Percentiles rank a stretch among this genome's conserved stretches.
phyloP scores from a whole-genome alignment of 2,888 invertebrate genomes.

The Hedychridium roseum region DNA sequence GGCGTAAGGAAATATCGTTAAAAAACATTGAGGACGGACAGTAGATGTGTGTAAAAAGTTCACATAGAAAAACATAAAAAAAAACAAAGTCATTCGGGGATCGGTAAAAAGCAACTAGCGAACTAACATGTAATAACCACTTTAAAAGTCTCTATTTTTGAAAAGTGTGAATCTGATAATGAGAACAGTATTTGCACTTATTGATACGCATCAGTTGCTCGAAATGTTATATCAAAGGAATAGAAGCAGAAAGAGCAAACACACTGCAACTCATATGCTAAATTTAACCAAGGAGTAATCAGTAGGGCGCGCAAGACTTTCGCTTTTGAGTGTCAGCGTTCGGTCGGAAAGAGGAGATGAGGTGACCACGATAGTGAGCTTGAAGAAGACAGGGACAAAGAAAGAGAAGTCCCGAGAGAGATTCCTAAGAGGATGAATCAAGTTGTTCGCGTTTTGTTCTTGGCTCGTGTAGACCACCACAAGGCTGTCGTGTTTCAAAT shows the following conservation, averaged over 20 bases:
- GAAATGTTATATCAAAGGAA: too few species aligned
- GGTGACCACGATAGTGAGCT: constrained; percentile 4
- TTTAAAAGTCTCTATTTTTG: too few species aligned
- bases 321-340: constrained; percentile 33
- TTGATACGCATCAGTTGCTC: not conserved
- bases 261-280: constrained; percentile 31
- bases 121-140: too few species aligned
- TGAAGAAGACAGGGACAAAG: constrained; percentile 17
- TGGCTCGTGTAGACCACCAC: constrained; percentile 35
- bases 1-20: too few species aligned
- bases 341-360: constrained; percentile 15
- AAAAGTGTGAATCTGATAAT: not conserved
- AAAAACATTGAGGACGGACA: too few species aligned
- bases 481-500: not conserved
- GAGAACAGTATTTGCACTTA: not conserved
- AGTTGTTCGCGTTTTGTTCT: constrained; percentile 41
- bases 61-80: too few species aligned
- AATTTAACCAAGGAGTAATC: constrained; percentile 45
- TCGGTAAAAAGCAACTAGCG: too few species aligned
- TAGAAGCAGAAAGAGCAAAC: constrained; percentile 20
- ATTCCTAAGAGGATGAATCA: constrained; percentile 45
- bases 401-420: constrained; percentile 8
- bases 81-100: too few species aligned
- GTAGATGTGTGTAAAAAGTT: too few species aligned
- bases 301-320: constrained; percentile 21